A percentile compares a stretch with the other conserved stretches of the same genome.
phyloP scores from a whole-genome alignment of 2,888 invertebrate species.

The Dryadula phaetusa region DNA sequence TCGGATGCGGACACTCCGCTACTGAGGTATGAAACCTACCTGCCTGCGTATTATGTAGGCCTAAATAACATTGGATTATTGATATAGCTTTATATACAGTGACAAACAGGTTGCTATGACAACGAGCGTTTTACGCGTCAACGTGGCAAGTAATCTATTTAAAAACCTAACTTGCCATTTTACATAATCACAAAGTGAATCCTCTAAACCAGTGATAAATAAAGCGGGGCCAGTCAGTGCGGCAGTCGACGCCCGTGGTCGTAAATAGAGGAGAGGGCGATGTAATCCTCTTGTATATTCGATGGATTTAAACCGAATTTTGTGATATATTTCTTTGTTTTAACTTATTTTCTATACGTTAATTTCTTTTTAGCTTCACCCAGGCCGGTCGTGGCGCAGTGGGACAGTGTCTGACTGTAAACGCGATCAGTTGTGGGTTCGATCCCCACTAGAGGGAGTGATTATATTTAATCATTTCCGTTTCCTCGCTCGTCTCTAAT shows the following conservation, averaged over 20 bases:
- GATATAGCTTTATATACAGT: too few relatives aligned
- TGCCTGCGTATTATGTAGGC: too few relatives aligned
- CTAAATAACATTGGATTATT: too few relatives aligned
- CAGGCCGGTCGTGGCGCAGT: too few relatives aligned
- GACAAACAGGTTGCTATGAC: not conserved
- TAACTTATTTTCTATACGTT: slow-evolving; percentile 3
- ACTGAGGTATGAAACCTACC: too few relatives aligned
- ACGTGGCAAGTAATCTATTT: not conserved
- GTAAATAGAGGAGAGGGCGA: slow-evolving; percentile 49
- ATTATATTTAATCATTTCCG: too few relatives aligned
- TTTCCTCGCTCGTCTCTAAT: too few relatives aligned
- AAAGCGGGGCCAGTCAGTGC: not conserved
- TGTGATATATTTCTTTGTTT: not conserved
- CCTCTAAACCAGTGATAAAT: slow-evolving; percentile 19
- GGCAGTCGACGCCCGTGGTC: not conserved
- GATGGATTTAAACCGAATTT: not conserved
- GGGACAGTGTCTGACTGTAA: too few relatives aligned
- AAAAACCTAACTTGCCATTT: not conserved
- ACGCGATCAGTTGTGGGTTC: too few relatives aligned
- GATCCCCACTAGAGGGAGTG: too few relatives aligned
- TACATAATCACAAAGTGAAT: slow-evolving; percentile 17
- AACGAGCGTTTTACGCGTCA: not conserved
- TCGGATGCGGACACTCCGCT: too few relatives aligned
- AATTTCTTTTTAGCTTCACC: too few relatives aligned
- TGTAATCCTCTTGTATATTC: slow-evolving; percentile 22